phyloP scores from a whole-genome alignment of 1,140 invertebrate genomes.

The Danaus melanippus region DNA sequence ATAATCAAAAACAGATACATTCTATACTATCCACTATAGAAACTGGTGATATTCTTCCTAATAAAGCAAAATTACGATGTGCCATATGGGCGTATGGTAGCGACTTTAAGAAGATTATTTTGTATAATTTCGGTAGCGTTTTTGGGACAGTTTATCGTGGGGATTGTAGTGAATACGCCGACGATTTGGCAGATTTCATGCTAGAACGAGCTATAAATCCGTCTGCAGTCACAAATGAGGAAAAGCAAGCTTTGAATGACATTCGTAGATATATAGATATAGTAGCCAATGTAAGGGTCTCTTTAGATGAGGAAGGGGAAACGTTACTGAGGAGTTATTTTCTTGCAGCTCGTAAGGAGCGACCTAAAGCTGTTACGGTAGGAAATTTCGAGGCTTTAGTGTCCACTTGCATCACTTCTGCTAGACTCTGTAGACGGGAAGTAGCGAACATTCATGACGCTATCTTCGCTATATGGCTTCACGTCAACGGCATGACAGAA shows the following conservation, averaged over 20 bases:
- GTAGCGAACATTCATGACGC: slow-evolving; percentile 48
- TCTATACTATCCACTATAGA: slow-evolving; percentile 47
- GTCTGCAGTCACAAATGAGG: slow-evolving; percentile 24
- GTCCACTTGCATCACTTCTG: slow-evolving; percentile 38
- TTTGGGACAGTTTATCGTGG: slow-evolving; percentile 49
- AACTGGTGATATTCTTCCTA: slow-evolving; percentile 32
- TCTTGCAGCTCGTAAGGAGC: slow-evolving; percentile 46
- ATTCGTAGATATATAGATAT: slow-evolving; percentile 41
- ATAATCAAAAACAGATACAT: slow-evolving; percentile 47
- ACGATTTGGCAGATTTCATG: slow-evolving; percentile 43
- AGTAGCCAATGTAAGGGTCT: slow-evolving; percentile 41
- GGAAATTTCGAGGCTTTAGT: slow-evolving; percentile 44
- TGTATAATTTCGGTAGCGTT: slow-evolving; percentile 48
- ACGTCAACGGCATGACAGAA: slow-evolving; percentile 45
- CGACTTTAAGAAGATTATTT: slow-evolving; percentile 47
- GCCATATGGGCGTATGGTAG: slow-evolving; percentile 56
- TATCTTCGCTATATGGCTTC: slow-evolving; percentile 58
- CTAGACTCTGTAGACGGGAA: slow-evolving; percentile 45
- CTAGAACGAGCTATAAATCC: slow-evolving; percentile 35
- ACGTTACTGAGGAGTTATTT: slow-evolving; percentile 48
- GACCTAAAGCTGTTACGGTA: slow-evolving; percentile 34
- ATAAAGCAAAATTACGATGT: slow-evolving; percentile 32
- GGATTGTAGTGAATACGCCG: slow-evolving; percentile 41
- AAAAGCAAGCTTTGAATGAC: slow-evolving; percentile 39
- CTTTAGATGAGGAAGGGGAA: slow-evolving; percentile 32